Base-by-base conservation (phyloP, 2,888 invertebrate genomes). In the Eugnorisma glareosa region DNA sequence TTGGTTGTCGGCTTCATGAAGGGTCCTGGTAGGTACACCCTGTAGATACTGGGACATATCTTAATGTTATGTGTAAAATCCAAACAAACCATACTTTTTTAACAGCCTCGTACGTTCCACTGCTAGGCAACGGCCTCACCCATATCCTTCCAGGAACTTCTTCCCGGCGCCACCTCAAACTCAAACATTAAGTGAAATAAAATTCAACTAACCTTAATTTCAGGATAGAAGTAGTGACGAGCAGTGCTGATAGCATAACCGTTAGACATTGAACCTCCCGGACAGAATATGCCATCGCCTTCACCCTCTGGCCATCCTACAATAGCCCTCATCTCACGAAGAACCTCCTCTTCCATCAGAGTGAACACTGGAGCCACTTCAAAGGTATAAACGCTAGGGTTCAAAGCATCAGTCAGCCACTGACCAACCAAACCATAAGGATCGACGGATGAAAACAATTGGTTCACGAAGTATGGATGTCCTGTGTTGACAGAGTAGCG, bases 191-290 rank as follows among this genome's bases (percentile, higher is more conserved):
- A 43, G 21, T 37, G 1, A 64, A 35, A 35, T 57, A 73, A 67
- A 45, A 67, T n/a, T 2, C 13, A 64, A 84, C 95, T 94, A 88
- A 98, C 98, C 97, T 98, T 98, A 77, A 98, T 97, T 86, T 98
- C 97, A 0, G 98, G 98, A 90, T 97, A 97, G 87, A 96, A 97
- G 91, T 97, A 96, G 91, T 97, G 98, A 75, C 99, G 97, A 3
- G 99, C 99, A 89, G 98, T 97, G 91, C 98, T 98, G 77, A 99
- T 98, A n/a, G 98, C 99, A 90, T 99, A 99, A 72, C 99, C 99
- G 92, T 99, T 99, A 10, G 99, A 98, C 89, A 99, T 98, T 0
- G 99, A 99, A 0, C 99, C 99, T 57, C 99, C 99, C 0, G 99
- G 99, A 91, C 98, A 98, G 93, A 99, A 99, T 77, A 99, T 98